Evolutionary conservation across 2,888 invertebrate genomes (phyloP).

Genomic region (Stegophylla sp.): DNA sequence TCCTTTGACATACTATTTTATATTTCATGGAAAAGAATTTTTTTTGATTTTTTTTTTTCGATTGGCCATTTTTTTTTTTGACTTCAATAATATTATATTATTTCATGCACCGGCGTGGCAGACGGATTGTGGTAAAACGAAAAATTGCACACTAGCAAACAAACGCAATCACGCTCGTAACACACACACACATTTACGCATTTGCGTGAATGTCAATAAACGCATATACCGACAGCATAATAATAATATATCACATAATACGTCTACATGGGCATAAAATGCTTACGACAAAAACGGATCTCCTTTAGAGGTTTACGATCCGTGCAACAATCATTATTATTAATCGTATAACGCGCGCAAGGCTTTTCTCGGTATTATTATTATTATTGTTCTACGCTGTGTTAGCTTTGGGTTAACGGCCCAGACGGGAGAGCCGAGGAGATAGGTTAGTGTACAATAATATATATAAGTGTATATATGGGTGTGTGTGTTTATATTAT

Average conservation of each 20-base stretch:
- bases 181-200: too few species aligned
- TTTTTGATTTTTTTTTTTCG: too few species aligned
- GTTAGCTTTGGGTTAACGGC: constrained; percentile 21
- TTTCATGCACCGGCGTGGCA: neutral
- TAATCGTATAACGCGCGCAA: neutral
- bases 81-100: neutral
- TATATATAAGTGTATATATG: neutral
- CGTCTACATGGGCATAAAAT: too few species aligned
- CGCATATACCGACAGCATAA: too few species aligned
- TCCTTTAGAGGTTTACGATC: neutral
- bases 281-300: neutral
- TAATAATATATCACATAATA: too few species aligned
- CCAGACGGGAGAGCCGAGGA: constrained; percentile 1
- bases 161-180: neutral
- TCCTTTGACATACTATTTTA: too few species aligned
- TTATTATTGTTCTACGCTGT: neutral
- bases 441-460: neutral
- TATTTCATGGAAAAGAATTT: too few species aligned
- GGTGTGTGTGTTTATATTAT: neutral
- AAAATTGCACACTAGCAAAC: neutral
- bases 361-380: neutral
- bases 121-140: neutral
- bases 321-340: neutral
- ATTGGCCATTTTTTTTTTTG: too few species aligned
- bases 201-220: too few species aligned